Conservation (phyloP, 2,888 invertebrate species). For the Cancer borealis region DNA sequence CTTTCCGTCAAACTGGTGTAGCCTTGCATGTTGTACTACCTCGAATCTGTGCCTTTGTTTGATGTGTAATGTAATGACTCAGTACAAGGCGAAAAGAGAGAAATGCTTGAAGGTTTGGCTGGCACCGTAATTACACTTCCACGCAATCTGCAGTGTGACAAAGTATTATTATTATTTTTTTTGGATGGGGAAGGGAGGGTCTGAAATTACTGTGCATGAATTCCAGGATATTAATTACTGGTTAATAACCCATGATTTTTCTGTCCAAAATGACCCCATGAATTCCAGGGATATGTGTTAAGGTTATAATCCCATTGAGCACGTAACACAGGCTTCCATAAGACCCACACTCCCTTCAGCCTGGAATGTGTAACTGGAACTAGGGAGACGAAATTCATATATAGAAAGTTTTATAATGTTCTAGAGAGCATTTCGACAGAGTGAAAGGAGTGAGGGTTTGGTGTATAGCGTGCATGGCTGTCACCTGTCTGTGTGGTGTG, state of each 20-base stretch:
- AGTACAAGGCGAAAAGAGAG: neutral
- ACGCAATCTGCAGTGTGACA: neutral
- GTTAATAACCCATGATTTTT: neutral
- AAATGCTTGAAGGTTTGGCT: neutral
- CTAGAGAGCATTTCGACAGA: neutral
- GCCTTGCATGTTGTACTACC: neutral
- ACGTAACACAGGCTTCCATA: neutral
- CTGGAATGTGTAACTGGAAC: neutral
- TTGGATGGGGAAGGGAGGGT: neutral
- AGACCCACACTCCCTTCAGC: neutral
- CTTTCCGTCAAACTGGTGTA: neutral
- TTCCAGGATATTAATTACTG: neutral
- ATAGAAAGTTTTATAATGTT: constrained; percentile 4
- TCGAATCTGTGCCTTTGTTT: neutral
- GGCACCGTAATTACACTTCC: neutral
- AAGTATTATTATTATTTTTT: neutral
- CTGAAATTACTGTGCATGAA: neutral
- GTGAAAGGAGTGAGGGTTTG: neutral
- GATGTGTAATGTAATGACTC: neutral
- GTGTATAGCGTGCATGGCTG: neutral
- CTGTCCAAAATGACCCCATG: neutral
- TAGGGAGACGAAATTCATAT: neutral
- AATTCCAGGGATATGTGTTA: neutral
- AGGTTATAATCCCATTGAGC: neutral
- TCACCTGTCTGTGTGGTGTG: neutral